A percentile compares a stretch with the other conserved stretches of the same genome.
phyloP scores from a whole-genome alignment of 2,888 invertebrate genomes.

The Andricus curvator region DNA sequence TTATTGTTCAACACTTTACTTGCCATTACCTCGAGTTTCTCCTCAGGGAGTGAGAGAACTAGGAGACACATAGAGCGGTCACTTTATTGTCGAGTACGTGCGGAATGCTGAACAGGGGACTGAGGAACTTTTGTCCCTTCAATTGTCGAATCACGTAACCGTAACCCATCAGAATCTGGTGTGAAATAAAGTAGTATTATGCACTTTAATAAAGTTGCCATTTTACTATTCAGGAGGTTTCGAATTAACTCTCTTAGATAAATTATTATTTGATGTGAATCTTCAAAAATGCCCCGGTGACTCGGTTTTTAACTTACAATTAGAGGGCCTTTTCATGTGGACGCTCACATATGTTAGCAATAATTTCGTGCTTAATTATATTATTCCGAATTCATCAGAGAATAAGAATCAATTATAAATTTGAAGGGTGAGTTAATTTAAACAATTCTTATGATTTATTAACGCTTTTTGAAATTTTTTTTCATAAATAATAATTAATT shows the following conservation, averaged over 20 bases:
- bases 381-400: too few relatives aligned
- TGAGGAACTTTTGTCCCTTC: slow-evolving; percentile 41
- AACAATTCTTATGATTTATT: too few relatives aligned
- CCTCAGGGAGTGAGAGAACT: slow-evolving; percentile 47
- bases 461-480: too few relatives aligned
- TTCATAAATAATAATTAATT: too few relatives aligned
- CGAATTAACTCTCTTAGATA: background rate
- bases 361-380: background rate
- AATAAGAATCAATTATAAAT: too few relatives aligned
- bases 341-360: too few relatives aligned
- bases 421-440: too few relatives aligned
- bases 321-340: too few relatives aligned
- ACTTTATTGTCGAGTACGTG: slow-evolving; percentile 55
- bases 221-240: background rate
- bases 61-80: slow-evolving; percentile 55
- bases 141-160: slow-evolving; percentile 28
- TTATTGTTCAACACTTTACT: slow-evolving; percentile 9
- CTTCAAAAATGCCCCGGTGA: too few relatives aligned
- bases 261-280: background rate
- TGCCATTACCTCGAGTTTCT: slow-evolving; percentile 20
- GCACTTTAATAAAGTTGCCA: background rate
- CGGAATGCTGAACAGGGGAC: slow-evolving; percentile 54
- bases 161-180: slow-evolving; percentile 9
- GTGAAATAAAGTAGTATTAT: slow-evolving; percentile 12
- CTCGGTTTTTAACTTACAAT: too few relatives aligned